Percentiles rank a stretch among this genome's conserved stretches.
These are phyloP conservation scores for Brachionus calyciflorus DNA, from an alignment of 1,140 invertebrate genomes.

Conservation along the genomic window DNA sequence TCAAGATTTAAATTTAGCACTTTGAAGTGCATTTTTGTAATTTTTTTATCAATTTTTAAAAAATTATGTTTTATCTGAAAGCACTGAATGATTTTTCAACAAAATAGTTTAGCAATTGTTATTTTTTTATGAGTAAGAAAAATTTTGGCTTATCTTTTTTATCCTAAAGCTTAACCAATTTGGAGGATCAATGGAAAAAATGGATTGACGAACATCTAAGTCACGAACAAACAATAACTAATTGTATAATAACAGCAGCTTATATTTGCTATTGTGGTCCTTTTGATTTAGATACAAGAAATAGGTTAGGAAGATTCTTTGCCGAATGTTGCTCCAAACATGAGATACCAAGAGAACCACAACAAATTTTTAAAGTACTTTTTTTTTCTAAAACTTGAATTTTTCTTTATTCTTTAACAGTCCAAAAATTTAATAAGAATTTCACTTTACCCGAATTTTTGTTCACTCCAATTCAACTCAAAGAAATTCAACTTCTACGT, in stretches of 20 bases:
- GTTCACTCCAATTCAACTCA: constrained; percentile 50
- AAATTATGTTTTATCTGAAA: too few species aligned
- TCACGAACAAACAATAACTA: constrained; percentile 56
- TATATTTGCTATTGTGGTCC: constrained; percentile 58
- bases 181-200: constrained; percentile 56
- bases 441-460: constrained; percentile 34
- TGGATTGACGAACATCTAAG: constrained; percentile 57
- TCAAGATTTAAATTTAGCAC: too few species aligned
- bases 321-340: constrained; percentile 59
- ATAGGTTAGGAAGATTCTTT: constrained; percentile 57
- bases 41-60: too few species aligned
- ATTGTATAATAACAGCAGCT: constrained; percentile 59
- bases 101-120: too few species aligned
- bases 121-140: too few species aligned
- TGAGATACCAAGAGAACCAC: constrained; percentile 53
- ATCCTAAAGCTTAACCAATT: constrained; percentile 31
- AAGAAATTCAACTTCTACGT: constrained; percentile 53
- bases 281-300: constrained; percentile 57
- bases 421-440: constrained; percentile 31
- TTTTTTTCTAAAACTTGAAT: neutral
- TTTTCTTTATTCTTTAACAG: constrained; percentile 20
- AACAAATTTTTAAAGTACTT: constrained; percentile 53
- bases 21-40: too few species aligned
- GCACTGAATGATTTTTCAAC: too few species aligned
- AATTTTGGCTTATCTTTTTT: too few species aligned